A percentile compares a stretch with the other conserved stretches of the same genome.
phyloP scores from a whole-genome alignment of 2,888 invertebrate species.

The Clepsis dumicolana region DNA sequence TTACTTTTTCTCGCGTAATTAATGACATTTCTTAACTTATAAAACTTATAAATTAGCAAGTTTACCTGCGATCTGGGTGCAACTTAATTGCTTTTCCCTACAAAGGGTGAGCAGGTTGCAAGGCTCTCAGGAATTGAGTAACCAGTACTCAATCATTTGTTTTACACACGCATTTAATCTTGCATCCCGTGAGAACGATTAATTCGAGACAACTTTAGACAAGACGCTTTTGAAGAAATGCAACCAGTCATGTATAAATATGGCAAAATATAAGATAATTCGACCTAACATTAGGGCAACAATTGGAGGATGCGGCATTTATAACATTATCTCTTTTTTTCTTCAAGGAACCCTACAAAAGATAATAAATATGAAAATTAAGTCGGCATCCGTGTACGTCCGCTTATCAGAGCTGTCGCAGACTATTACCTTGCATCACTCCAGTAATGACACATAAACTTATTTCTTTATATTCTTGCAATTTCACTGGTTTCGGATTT shows the following conservation, averaged over 20 bases:
- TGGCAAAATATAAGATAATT: background rate
- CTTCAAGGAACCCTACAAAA: conserved; percentile 44
- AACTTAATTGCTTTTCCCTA: too few species aligned
- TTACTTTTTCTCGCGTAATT: too few species aligned
- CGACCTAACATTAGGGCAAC: too few species aligned
- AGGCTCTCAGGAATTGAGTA: background rate
- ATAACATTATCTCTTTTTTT: background rate
- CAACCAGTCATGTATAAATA: background rate
- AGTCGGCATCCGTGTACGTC: conserved; percentile 59
- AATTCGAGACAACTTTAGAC: too few species aligned
- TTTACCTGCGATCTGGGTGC: too few species aligned
- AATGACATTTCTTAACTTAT: too few species aligned
- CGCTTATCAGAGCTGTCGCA: conserved; percentile 58
- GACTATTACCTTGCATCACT: conserved; percentile 55
- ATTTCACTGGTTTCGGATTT: conserved; percentile 16
- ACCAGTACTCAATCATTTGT: background rate
- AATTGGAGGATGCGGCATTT: too few species aligned
- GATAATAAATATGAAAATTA: conserved; percentile 51
- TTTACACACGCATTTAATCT: background rate
- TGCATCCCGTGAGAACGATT: background rate
- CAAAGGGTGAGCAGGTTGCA: background rate
- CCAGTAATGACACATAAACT: conserved; percentile 58
- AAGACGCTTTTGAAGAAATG: background rate
- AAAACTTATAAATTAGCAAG: too few species aligned
- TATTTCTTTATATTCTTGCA: background rate